A percentile compares a stretch with the other conserved stretches of the same genome.
These are phyloP conservation scores for Crypturellus undulatus DNA, from an alignment of 2,113 vertebrate species.

Conservation along the genomic window DNA sequence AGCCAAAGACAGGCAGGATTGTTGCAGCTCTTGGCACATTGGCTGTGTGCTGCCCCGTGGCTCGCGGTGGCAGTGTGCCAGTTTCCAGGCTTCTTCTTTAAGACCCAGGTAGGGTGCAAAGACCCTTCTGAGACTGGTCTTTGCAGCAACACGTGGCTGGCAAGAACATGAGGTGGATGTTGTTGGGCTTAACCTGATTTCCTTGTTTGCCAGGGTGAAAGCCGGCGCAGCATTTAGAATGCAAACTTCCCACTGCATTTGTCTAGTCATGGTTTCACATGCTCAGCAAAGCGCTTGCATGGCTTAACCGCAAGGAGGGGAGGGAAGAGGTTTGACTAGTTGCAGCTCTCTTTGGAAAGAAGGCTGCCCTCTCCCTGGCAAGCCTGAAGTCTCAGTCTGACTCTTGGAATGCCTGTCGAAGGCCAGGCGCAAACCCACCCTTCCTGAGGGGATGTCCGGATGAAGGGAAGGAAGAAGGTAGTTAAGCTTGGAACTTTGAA, in stretches of 20 bases:
- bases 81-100: background rate
- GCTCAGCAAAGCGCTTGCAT: slow-evolving; percentile 53
- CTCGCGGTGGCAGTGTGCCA: accelerated
- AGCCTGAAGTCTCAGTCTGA: slow-evolving; percentile 18
- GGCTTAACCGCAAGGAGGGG: slow-evolving; percentile 48
- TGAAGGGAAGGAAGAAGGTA: background rate
- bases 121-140: accelerated
- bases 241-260: slow-evolving; percentile 47
- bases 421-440: background rate
- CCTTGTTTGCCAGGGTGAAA: slow-evolving; percentile 38
- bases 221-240: background rate
- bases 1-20: background rate
- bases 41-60: background rate
- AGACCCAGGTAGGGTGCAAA: background rate
- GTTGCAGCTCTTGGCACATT: background rate
- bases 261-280: slow-evolving; percentile 66
- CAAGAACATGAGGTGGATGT: background rate
- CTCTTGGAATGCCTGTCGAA: background rate
- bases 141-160: background rate
- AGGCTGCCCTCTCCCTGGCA: background rate
- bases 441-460: background rate
- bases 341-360: background rate
- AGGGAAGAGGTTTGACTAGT: slow-evolving; percentile 44
- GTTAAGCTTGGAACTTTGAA: background rate
- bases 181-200: slow-evolving; percentile 40